Conservation (phyloP, 2,113 vertebrate genomes). For the Sakesphorus luctuosus region DNA sequence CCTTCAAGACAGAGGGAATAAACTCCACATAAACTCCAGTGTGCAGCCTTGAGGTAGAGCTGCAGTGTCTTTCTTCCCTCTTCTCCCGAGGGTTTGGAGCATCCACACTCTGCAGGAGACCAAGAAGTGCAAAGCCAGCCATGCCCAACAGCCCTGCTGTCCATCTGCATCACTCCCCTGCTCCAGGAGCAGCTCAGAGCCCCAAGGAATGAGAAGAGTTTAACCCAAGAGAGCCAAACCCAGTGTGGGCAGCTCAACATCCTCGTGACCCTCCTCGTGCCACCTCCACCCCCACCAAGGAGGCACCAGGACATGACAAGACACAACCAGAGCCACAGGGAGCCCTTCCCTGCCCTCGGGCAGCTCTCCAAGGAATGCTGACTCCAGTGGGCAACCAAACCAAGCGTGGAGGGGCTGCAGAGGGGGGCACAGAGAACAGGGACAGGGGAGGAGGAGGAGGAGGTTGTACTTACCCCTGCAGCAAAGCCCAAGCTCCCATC, state of each 20-base stretch:
- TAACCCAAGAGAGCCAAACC: background rate
- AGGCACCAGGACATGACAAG: background rate
- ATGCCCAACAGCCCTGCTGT: background rate
- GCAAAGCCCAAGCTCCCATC: slow-evolving; percentile 98
- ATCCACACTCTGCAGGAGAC: background rate
- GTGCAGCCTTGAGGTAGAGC: fast-evolving
- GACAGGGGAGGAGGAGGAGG: background rate
- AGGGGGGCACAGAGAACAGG: background rate
- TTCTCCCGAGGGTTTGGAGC: background rate
- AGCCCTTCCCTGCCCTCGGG: background rate
- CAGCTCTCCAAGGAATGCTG: fast-evolving
- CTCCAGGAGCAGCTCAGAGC: fast-evolving
- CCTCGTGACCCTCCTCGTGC: fast-evolving
- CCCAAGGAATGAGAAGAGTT: fast-evolving
- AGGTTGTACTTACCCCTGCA: slow-evolving; percentile 86
- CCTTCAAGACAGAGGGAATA: background rate
- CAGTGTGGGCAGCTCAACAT: fast-evolving
- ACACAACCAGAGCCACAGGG: too few relatives aligned
- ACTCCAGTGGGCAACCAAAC: fast-evolving
- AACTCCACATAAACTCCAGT: fast-evolving
- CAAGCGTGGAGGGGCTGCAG: background rate
- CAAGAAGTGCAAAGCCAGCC: background rate
- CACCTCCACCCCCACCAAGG: background rate
- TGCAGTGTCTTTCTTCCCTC: background rate
- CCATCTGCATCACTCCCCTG: background rate